Base-by-base conservation (phyloP, 2,797 vertebrate genomes). In the Channa striata region DNA sequence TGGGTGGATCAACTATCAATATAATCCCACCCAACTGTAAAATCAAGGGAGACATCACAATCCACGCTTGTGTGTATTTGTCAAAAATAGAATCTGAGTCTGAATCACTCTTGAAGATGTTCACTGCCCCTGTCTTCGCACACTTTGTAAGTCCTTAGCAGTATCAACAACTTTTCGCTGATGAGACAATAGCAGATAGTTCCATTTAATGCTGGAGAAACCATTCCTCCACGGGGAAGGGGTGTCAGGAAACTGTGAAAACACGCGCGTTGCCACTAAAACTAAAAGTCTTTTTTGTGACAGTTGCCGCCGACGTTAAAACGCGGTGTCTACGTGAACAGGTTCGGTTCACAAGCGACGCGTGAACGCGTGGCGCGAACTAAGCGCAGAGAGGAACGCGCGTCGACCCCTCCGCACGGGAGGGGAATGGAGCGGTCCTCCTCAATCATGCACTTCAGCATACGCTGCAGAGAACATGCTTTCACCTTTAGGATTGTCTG, bases 361-460 rank as follows among this genome's bases (percentile, higher is more conserved):
- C 8, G 0, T 19, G 0, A 11, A 9, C 3, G 1, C 0, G 1
- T 30, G 1, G 2, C 6, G 33, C 0, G 17, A 17, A 40, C 12
- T 25, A 40, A n/a, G 10, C 1, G 25, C 25, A 19, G n/a, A 34
- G 14, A 47, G 40, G 42, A 47, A 19, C 59, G 49, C 17, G 8
- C 0, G 36, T 3, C 11, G 8, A 7, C 42, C 57, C 53, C 91
- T 77, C 72, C 80, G n/a, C n/a, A n/a, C n/a, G n/a, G 68, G 80
- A 78, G 49, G 83, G 78, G 85, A 82, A 77, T 95, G 93, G 95
- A 94, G 90, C 92, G 87, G 92, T 81, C 95, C 90, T 94, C 93
- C 95, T 95, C 95, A 95, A 94, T 95, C 94, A 93, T 93, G 95
- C 95, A 92, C 95, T 93, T 92, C 91, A 93, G 93, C 94, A 93